Conservation (phyloP, 2,888 invertebrate species). For the Drosophila anceps region DNA sequence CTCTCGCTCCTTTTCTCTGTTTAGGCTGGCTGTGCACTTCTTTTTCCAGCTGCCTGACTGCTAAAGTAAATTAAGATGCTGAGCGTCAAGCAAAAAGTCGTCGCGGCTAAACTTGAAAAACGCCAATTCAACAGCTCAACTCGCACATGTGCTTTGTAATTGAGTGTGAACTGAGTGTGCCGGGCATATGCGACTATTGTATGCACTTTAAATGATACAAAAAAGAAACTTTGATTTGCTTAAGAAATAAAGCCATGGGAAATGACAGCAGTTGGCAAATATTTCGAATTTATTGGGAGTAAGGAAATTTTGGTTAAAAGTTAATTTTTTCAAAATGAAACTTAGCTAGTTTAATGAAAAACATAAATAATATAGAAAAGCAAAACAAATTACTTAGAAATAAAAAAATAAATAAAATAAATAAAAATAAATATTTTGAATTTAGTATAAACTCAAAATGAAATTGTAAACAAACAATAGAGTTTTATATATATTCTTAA, state of each 20-base stretch:
- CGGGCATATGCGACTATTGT: conserved; percentile 9
- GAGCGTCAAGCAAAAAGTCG: conserved; percentile 68
- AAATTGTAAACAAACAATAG: too few relatives aligned
- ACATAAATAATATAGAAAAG: neutral
- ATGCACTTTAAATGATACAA: conserved; percentile 35
- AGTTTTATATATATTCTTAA: too few relatives aligned
- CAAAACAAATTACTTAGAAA: too few relatives aligned
- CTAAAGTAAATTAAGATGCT: conserved; percentile 79
- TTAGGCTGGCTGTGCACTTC: conserved; percentile 65
- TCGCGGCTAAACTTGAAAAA: conserved; percentile 61
- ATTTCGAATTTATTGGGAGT: too few relatives aligned
- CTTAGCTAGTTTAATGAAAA: too few relatives aligned
- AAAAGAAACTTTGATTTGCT: neutral
- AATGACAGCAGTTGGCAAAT: too few relatives aligned
- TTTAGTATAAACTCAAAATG: too few relatives aligned
- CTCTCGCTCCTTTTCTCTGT: conserved; percentile 27
- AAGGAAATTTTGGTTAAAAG: too few relatives aligned
- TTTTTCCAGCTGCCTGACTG: conserved; percentile 72
- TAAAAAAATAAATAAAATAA: too few relatives aligned
- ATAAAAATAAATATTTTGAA: too few relatives aligned
- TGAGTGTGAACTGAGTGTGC: conserved; percentile 40
- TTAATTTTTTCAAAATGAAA: neutral
- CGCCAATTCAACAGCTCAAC: conserved; percentile 41
- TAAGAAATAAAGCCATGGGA: neutral
- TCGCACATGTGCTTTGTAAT: conserved; percentile 61